Evolutionary conservation across 2,888 invertebrate genomes (phyloP), one percentile per base, ranked within the genome.

Genomic region (Steinernema carpocapsae): DNA sequence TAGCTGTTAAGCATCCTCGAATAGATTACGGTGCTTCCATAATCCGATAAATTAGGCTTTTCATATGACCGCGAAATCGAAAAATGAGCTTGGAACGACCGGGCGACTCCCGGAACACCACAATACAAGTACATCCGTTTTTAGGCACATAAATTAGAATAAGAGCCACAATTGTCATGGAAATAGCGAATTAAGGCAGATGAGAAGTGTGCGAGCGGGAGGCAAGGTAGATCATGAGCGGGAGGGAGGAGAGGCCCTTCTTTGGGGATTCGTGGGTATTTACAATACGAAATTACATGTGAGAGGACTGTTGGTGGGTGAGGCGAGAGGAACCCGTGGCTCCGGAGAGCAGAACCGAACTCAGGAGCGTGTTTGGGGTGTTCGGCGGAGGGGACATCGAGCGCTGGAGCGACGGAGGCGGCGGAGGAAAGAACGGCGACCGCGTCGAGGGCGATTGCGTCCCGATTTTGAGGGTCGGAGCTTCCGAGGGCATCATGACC

Each of bases 341-440:
- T 1, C 24, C 22, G 22, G 22, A 26, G 32, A 64, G 12, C 7
- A 64, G 64, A 32, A 12, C 29, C 1, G 64, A 64, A 19, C 64
- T 64, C 32, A 64, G 29, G 17, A 64, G 32, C 12, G 74, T 70
- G 70, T 74, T 74, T 3, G 74, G 74, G 6, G 74, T 74, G 37
- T 74, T 74, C n/a, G 74, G 74, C 19, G 74, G 74, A 2, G 74
- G 74, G 10, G 74, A 45, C 64, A 64, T 64, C 32, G 64, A 64
- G 17, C 64, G 22, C 17, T 64, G 64, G 64, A 32, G 29, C 17
- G 29, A 12, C 56, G 56, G 64, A 17, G 26, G 32, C 26, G 56
- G 19, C 26, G 64, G 64, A 26, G 32, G 26, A 32, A 64, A 64
- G 64, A 64, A 64, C 26, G 64, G 64, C 1, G 64, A 64, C 32